Percentiles rank a stretch among this genome's conserved stretches.
Conservation (phyloP, 2,113 vertebrate genomes). For the Antennarius striatus region DNA sequence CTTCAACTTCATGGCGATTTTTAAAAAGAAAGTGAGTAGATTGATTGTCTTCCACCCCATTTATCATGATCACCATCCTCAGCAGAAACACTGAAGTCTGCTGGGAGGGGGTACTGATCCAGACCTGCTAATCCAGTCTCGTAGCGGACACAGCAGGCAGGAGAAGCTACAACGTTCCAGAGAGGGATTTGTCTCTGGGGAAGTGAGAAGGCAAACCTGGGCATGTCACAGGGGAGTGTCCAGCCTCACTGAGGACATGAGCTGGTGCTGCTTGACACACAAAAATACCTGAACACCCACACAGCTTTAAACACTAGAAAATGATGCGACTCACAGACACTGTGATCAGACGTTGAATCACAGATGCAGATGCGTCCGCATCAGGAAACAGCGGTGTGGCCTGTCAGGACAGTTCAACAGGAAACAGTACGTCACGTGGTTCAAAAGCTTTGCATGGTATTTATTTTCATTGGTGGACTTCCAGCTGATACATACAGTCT, state of each 20-base stretch:
- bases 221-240: slow-evolving; percentile 56
- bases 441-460: slow-evolving; percentile 33
- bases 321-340: slow-evolving; percentile 6
- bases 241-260: slow-evolving; percentile 24
- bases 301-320: slow-evolving; percentile 15
- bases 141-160: slow-evolving; percentile 47
- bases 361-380: slow-evolving; percentile 55
- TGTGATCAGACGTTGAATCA: slow-evolving; percentile 33
- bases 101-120: slow-evolving; percentile 28
- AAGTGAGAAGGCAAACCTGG: slow-evolving; percentile 59
- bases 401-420: slow-evolving; percentile 38
- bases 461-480: slow-evolving; percentile 49
- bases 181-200: slow-evolving; percentile 42
- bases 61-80: not conserved
- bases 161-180: slow-evolving; percentile 37
- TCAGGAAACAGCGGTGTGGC: slow-evolving; percentile 52
- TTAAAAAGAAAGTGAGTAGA: no score
- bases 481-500: slow-evolving; percentile 23
- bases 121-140: slow-evolving; percentile 52
- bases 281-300: slow-evolving; percentile 46
- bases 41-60: not conserved
- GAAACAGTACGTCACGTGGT: slow-evolving; percentile 36
- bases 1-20: no score
- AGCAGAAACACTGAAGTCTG: slow-evolving; percentile 20
- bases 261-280: slow-evolving; percentile 25